Evolutionary conservation across 1,140 invertebrate species (phyloP), one percentile per base, ranked within the genome.

Genomic region (Ips typographus): DNA sequence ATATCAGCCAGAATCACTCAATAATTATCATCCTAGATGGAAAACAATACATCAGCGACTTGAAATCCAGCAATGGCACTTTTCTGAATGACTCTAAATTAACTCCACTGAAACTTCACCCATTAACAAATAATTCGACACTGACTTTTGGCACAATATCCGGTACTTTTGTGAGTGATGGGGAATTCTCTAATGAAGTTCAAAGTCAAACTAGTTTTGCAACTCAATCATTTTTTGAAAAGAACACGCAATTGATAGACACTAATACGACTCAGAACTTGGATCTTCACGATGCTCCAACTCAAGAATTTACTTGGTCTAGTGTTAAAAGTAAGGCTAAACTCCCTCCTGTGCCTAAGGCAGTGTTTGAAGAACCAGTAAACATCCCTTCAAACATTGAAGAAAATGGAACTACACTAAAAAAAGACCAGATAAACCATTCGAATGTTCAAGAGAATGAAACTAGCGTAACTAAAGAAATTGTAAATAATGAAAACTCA

Each of bases 41-140:
- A 52, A 59, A 65, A 37, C 74, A 77, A 52, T 79, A 70, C 62
- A 72, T 79, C 37, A 76, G 74, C 55, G 78, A 79, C 68, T 67
- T 78, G 47, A 73, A 73, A 37, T 79, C 78, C 47, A 73, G 71
- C 8, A 78, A 78, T 71, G 76, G 77, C n/a, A 78, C 74, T 37
- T 72, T 69, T 71, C 47, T 76, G 37, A 61, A 77, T 55, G 70
- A 69, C 40, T 59, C 38, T 3, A 72, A 70, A 69, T 58, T 77
- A 40, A 57, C 42, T 4, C 76, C 77, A 8, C 73, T 73, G 5
- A 58, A 75, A 61, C 64, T 78, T 3, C 75, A 77, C 67, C n/a
- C 65, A 43, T 49, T 79, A 8, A 52, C 72, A 40, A 65, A 74
- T 65, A 58, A 68, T 37, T 38, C 70, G 2, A 49, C 67, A 41